A percentile compares a stretch with the other conserved stretches of the same genome.
Conservation (phyloP, 2,113 vertebrate genomes). For the Siphamia tubifer region DNA sequence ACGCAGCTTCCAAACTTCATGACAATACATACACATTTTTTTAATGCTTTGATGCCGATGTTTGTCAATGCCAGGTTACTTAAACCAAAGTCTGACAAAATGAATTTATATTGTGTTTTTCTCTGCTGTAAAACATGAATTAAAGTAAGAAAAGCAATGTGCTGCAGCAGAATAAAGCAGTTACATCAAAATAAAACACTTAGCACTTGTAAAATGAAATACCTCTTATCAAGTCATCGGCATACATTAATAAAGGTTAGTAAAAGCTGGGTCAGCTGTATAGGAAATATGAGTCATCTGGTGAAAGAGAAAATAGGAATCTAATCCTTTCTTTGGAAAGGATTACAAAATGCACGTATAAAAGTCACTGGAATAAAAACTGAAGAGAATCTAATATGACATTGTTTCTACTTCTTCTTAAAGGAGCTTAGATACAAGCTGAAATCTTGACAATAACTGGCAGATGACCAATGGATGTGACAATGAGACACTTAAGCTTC, state of each 20-base stretch:
- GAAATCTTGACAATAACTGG: conserved; percentile 30
- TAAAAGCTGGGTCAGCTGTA: not conserved
- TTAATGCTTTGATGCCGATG: not conserved
- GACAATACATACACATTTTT: too few species aligned
- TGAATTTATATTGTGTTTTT: too few species aligned
- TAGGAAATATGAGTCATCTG: not conserved
- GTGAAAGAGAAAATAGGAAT: not conserved
- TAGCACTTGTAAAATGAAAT: conserved; percentile 45
- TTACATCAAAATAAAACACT: not conserved
- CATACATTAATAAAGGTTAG: conserved; percentile 11
- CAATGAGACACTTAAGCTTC: conserved; percentile 28
- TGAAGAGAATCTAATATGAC: not conserved
- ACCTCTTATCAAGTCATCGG: conserved; percentile 42
- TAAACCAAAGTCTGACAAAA: not conserved
- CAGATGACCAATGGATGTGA: conserved; percentile 29
- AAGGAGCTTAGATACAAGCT: not conserved
- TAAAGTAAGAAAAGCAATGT: conserved; percentile 3
- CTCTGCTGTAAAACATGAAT: not conserved
- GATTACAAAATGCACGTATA: too few species aligned
- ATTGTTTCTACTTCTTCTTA: not conserved
- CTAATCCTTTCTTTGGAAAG: too few species aligned
- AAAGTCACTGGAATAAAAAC: too few species aligned
- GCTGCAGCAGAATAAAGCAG: conserved; percentile 6
- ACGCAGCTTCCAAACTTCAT: too few species aligned
- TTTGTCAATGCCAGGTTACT: not conserved